Conservation (phyloP, 2,888 invertebrate species). For the Drosophila merina region DNA sequence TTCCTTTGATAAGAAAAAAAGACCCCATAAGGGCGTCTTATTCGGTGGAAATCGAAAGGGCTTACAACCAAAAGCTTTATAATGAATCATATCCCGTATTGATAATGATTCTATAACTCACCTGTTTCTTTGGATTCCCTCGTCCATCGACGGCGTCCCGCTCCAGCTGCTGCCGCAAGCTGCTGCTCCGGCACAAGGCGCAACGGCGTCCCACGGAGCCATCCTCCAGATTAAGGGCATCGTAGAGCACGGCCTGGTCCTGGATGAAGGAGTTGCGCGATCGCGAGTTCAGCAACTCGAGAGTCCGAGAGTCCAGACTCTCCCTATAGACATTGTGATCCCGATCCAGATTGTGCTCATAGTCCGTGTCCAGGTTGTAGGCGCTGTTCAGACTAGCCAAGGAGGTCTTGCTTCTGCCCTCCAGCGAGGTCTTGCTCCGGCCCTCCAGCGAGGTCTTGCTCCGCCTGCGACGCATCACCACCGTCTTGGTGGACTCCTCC, state of each 20-base stretch:
- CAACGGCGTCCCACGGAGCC: conserved; percentile 65
- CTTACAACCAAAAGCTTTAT: conserved; percentile 1
- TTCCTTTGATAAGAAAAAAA: not conserved
- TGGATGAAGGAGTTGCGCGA: conserved; percentile 81
- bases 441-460: conserved; percentile 46
- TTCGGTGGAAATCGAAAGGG: conserved; percentile 5
- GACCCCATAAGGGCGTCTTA: not conserved
- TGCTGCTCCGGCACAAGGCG: conserved; percentile 46
- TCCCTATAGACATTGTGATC: conserved; percentile 83
- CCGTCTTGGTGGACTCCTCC: conserved; percentile 34
- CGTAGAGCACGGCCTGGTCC: conserved; percentile 73
- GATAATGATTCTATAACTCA: conserved; percentile 26
- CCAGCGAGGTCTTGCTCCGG: conserved; percentile 54
- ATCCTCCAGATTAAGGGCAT: conserved; percentile 81
- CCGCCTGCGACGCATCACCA: conserved; percentile 12
- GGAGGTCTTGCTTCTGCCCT: conserved; percentile 47
- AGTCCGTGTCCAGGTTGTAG: conserved; percentile 77
- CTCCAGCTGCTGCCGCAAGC: conserved; percentile 54
- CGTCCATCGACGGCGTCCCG: conserved; percentile 60
- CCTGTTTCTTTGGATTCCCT: conserved; percentile 61
- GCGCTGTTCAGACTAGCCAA: conserved; percentile 63
- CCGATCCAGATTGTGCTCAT: conserved; percentile 82
- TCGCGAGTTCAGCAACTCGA: conserved; percentile 81
- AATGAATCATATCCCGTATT: not conserved
- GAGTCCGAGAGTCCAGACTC: conserved; percentile 82